phyloP scores from a whole-genome alignment of 2,113 vertebrate species.

The Oncorhynchus masou region DNA sequence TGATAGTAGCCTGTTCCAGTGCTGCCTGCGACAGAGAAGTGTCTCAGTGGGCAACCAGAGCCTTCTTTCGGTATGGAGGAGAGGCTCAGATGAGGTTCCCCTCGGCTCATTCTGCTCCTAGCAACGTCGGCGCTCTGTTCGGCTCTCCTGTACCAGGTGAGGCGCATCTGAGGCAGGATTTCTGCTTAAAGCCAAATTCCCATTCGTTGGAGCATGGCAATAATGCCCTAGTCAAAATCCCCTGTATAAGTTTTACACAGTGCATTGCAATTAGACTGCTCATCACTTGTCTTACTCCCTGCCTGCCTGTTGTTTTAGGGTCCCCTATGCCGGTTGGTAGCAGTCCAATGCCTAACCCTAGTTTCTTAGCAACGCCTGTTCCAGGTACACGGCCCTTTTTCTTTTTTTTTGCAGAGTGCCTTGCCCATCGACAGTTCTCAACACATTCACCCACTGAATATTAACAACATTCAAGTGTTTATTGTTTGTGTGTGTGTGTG shows the following conservation, averaged over 20 bases:
- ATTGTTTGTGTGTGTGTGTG: background rate
- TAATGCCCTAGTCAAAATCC: background rate
- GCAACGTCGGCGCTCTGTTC: conserved; percentile 81
- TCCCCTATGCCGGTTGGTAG: conserved; percentile 61
- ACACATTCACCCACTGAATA: background rate
- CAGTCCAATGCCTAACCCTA: conserved; percentile 65
- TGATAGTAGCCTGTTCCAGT: conserved; percentile 91
- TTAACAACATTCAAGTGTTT: background rate
- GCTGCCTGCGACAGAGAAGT: conserved; percentile 88
- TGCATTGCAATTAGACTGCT: background rate
- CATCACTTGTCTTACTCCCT: background rate
- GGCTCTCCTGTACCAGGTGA: conserved; percentile 79
- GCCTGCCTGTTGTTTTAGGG: conserved; percentile 53
- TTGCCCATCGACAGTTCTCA: background rate
- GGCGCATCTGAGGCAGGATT: background rate
- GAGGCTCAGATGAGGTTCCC: conserved; percentile 97
- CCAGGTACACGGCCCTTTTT: conserved; percentile 65
- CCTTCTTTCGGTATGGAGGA: conserved; percentile 96
- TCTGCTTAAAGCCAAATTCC: background rate
- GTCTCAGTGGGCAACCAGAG: conserved; percentile 90
- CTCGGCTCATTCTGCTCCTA: conserved; percentile 77
- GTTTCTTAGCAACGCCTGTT: conserved; percentile 71
- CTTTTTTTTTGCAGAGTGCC: background rate
- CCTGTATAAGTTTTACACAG: background rate
- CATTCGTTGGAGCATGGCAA: background rate